Percentiles rank a stretch among this genome's conserved stretches.
phyloP scores from a whole-genome alignment of 2,888 invertebrate genomes.

The Pemphredon lugubris region DNA sequence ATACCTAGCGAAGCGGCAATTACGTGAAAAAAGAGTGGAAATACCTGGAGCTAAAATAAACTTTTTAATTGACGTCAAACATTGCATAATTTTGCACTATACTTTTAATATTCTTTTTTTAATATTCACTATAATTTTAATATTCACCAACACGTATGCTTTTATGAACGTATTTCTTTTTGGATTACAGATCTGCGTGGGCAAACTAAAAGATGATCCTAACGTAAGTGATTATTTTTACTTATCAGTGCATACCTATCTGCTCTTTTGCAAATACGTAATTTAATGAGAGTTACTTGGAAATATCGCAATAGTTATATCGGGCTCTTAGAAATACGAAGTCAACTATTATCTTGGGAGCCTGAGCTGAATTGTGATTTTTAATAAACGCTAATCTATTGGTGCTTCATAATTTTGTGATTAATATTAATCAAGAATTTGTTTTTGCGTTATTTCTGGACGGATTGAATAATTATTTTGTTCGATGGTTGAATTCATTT shows the following conservation, averaged over 20 bases:
- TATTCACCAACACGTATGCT: background rate
- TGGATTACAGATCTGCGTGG: slow-evolving; percentile 82
- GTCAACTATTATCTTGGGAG: too few species aligned
- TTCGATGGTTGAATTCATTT: too few species aligned
- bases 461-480: too few species aligned
- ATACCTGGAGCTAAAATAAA: too few species aligned
- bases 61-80: too few species aligned
- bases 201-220: slow-evolving; percentile 83
- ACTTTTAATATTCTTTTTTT: too few species aligned
- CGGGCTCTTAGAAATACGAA: background rate
- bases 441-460: too few species aligned
- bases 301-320: slow-evolving; percentile 6
- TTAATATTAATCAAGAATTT: too few species aligned
- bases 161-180: slow-evolving; percentile 21
- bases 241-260: background rate
- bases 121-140: background rate
- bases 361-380: too few species aligned
- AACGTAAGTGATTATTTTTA: slow-evolving; percentile 80
- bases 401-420: too few species aligned
- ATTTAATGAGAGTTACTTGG: background rate
- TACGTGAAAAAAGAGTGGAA: background rate
- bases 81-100: too few species aligned
- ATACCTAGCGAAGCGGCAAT: background rate
- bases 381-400: too few species aligned
- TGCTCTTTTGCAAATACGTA: background rate